Conservation (phyloP, 2,888 invertebrate genomes). For the Ptilodon capucinus region DNA sequence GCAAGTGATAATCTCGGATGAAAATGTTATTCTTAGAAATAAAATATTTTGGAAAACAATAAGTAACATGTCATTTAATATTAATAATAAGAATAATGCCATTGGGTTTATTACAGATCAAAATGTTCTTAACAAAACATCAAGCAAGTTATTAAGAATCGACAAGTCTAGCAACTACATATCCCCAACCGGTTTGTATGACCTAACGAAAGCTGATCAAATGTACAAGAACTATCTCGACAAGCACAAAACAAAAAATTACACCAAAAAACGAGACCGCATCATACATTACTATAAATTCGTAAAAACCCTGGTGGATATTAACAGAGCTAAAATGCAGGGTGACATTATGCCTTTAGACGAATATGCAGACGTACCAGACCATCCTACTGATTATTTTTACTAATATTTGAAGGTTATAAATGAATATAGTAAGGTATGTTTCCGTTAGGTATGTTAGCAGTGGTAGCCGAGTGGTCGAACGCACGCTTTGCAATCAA, state of each 20-base stretch:
- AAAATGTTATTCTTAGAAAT: no score
- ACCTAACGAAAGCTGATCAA: conserved; percentile 43
- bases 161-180: not conserved
- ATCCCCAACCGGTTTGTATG: conserved; percentile 37
- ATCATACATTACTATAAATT: conserved; percentile 50
- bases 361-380: conserved; percentile 43
- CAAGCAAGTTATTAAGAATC: not conserved
- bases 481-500: no score
- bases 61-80: no score
- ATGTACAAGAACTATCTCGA: conserved; percentile 41
- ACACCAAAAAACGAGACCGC: conserved; percentile 27
- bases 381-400: conserved; percentile 42
- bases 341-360: conserved; percentile 32
- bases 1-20: no score
- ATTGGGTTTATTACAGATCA: conserved; percentile 34
- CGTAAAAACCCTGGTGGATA: conserved; percentile 52
- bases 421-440: not conserved
- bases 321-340: conserved; percentile 43
- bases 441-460: no score
- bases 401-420: conserved; percentile 25
- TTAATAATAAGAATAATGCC: no score
- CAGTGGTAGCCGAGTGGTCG: no score
- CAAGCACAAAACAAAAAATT: conserved; percentile 32
- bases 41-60: no score
- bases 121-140: conserved; percentile 6